Conservation (phyloP, 2,888 invertebrate genomes). For the Pachymerium ferrugineum region DNA sequence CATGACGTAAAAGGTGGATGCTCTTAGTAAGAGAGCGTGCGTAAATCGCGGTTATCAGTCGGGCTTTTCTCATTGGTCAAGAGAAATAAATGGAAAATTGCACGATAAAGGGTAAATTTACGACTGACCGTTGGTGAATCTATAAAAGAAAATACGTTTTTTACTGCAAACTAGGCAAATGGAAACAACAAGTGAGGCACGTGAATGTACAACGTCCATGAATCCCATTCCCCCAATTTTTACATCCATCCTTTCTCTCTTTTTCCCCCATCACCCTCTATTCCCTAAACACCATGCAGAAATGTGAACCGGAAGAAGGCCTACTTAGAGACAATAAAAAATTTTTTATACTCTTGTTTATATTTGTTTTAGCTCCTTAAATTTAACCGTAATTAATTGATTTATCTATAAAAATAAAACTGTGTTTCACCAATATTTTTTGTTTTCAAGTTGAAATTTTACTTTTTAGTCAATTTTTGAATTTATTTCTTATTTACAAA, state of each 20-base stretch:
- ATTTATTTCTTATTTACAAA: no score
- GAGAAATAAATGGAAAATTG: conserved; percentile 13
- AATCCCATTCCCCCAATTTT: background rate
- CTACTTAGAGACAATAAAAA: no score
- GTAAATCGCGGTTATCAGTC: conserved; percentile 3
- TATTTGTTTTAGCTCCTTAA: no score
- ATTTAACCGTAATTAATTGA: no score
- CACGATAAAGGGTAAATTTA: conserved; percentile 4
- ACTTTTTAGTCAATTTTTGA: no score
- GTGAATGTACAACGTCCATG: conserved; percentile 1
- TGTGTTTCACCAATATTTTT: no score
- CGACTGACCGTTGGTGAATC: conserved; percentile 1
- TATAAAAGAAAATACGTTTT: conserved; percentile 13
- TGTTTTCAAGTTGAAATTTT: no score
- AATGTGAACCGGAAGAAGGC: no score
- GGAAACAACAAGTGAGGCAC: conserved; percentile 3
- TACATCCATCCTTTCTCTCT: background rate
- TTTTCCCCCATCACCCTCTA: background rate
- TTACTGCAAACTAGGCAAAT: conserved; percentile 3
- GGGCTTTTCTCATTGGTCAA: conserved; percentile 8
- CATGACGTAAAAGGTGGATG: conserved; percentile 8
- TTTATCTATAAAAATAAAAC: no score
- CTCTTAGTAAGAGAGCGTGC: background rate
- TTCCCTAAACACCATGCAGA: no score
- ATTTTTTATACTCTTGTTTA: no score